These are phyloP conservation scores for Anguilla anguilla DNA, from an alignment of 2,797 vertebrate genomes.

Conservation along the genomic window DNA sequence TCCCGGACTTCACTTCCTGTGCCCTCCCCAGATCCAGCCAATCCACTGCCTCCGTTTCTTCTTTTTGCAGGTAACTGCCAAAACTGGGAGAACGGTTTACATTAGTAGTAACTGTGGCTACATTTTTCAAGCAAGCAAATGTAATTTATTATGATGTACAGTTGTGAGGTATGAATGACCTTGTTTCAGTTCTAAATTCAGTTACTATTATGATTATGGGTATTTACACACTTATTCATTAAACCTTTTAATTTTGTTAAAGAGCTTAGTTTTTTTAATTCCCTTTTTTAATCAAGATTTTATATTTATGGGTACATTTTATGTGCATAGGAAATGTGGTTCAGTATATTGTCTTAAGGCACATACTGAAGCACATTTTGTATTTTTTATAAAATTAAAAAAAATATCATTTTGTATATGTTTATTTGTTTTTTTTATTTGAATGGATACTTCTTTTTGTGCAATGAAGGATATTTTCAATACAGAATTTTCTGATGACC, in stretches of 20 bases:
- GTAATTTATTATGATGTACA: background rate
- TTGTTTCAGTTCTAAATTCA: background rate
- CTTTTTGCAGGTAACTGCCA: conserved; percentile 62
- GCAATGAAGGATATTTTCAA: too few relatives aligned
- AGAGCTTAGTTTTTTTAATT: too few relatives aligned
- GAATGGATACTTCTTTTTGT: too few relatives aligned
- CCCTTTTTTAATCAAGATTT: too few relatives aligned
- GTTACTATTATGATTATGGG: background rate
- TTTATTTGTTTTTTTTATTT: too few relatives aligned
- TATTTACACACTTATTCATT: too few relatives aligned
- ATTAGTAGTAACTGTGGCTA: background rate
- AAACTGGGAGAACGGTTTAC: background rate
- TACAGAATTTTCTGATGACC: background rate
- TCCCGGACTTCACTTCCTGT: conserved; percentile 43
- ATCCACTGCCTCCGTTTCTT: conserved; percentile 44
- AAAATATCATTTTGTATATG: too few relatives aligned
- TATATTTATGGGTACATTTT: background rate
- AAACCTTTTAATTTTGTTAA: too few relatives aligned
- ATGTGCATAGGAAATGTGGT: background rate
- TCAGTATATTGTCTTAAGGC: background rate
- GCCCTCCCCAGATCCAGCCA: conserved; percentile 47
- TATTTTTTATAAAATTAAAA: too few relatives aligned
- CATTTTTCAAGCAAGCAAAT: background rate
- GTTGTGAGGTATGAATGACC: background rate
- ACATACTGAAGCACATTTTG: too few relatives aligned